Evolutionary conservation across 2,113 vertebrate genomes (phyloP).

Genomic region (mouse (Mus musculus)): GRCm39 chr14:13297001-13297500

Average conservation of each 20-base stretch:
- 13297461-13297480: not conserved
- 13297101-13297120: not conserved
- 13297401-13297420: not conserved
- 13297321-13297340: not conserved
- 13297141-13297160: not conserved
- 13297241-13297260: not conserved
- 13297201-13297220: not conserved
- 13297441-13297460: not conserved
- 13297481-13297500: not conserved
- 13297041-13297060: not conserved
- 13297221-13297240: not conserved
- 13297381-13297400: not conserved
- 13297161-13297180: not conserved
- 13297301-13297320: not conserved
- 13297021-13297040: not conserved
- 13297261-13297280: not conserved
- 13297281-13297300: not conserved
- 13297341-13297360: not conserved
- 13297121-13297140: not conserved
- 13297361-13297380: not conserved
- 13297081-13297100: not conserved
- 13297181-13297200: not conserved
- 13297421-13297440: not conserved
- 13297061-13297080: not conserved
- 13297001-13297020: not conserved